Conservation (phyloP, 2,113 vertebrate genomes). For the Axis porcinus region DNA sequence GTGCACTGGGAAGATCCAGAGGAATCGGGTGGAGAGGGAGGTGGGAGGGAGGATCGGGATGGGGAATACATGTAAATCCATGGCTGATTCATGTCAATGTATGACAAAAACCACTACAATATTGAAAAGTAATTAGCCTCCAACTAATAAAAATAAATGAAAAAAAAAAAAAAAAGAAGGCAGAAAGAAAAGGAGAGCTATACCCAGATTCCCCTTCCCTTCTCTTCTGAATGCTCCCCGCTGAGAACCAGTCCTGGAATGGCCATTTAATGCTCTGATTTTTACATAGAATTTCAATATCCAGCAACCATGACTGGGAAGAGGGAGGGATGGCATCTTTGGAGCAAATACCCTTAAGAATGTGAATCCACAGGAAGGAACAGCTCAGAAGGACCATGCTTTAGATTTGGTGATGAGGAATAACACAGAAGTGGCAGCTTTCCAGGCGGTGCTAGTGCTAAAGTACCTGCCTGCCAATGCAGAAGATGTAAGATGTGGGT, state of each 20-base stretch:
- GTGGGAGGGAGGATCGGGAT: no score
- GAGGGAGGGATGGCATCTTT: background rate
- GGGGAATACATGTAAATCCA: no score
- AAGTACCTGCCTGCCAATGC: background rate
- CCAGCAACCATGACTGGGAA: background rate
- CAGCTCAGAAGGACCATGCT: background rate
- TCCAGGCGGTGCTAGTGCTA: background rate
- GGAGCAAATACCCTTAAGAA: slow-evolving; percentile 53
- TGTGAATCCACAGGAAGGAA: slow-evolving; percentile 22
- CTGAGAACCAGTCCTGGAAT: slow-evolving; percentile 15
- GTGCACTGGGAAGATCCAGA: no score
- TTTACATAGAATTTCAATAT: slow-evolving; percentile 49
- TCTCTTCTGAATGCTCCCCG: background rate
- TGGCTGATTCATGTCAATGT: no score
- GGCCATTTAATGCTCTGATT: slow-evolving; percentile 17
- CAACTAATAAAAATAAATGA: no score
- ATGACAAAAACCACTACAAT: no score
- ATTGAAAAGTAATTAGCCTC: no score
- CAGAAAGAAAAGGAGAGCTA: background rate
- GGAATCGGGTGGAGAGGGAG: no score
- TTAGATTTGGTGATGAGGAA: slow-evolving; percentile 21
- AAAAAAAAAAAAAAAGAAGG: background rate
- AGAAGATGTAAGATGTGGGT: background rate
- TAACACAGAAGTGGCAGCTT: background rate
- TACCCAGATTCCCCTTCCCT: background rate